A percentile compares a stretch with the other conserved stretches of the same genome.
phyloP scores from a whole-genome alignment of 2,113 vertebrate genomes.

The Rattus norvegicus region DNA sequence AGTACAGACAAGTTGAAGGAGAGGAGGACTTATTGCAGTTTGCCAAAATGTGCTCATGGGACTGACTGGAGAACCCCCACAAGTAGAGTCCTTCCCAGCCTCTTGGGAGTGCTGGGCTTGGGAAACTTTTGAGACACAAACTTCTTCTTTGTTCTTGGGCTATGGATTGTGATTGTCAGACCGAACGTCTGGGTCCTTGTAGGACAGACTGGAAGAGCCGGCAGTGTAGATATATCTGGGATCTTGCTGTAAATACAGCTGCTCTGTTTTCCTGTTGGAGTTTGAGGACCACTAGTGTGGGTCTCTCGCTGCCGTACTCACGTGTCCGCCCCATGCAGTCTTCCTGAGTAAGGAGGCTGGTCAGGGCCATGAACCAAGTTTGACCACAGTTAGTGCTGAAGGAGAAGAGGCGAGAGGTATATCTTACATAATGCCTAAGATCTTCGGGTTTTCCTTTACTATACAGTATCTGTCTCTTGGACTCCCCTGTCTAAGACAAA shows the following conservation, averaged over 20 bases:
- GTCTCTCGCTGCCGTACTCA: background rate
- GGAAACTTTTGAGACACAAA: background rate
- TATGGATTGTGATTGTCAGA: background rate
- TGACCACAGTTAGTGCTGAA: no score
- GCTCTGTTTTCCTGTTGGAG: background rate
- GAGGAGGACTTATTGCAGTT: background rate
- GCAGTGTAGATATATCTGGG: background rate
- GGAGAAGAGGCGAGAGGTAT: background rate
- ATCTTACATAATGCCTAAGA: background rate
- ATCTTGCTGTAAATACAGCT: background rate
- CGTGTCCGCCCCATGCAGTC: background rate
- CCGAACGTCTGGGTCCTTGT: background rate
- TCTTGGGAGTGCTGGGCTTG: background rate
- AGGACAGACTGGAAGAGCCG: no score
- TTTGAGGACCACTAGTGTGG: background rate
- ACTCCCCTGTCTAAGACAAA: background rate
- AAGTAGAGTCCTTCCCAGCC: background rate
- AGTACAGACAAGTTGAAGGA: background rate
- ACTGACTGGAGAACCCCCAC: background rate
- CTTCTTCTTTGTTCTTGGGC: background rate
- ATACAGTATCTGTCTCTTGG: background rate
- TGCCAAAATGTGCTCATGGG: background rate
- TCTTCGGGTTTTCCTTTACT: background rate
- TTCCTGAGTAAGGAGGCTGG: no score
- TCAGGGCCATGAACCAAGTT: background rate